A percentile compares a stretch with the other conserved stretches of the same genome.
These are phyloP conservation scores for Caenorhabditis becei DNA, from an alignment of 2,888 invertebrate species.

Conservation along the genomic window DNA sequence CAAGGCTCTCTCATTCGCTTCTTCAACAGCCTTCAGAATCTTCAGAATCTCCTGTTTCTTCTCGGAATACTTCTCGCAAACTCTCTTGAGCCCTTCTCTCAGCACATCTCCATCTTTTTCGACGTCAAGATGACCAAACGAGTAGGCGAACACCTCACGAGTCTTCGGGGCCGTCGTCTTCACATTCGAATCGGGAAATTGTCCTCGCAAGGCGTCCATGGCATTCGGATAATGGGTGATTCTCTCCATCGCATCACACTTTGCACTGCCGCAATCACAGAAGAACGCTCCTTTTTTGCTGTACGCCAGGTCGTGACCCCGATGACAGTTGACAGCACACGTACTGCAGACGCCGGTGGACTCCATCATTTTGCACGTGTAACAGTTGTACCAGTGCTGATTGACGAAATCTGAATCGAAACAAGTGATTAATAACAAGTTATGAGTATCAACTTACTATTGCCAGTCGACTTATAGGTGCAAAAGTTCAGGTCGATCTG, in stretches of 20 bases:
- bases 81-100: too few relatives aligned
- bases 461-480: conserved; percentile 44
- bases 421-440: not conserved
- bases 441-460: conserved; percentile 10
- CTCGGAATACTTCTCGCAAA: too few relatives aligned
- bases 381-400: conserved; percentile 93
- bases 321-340: conserved; percentile 96
- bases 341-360: conserved; percentile 98
- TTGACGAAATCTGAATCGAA: conserved; percentile 92
- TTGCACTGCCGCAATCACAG: conserved; percentile 94
- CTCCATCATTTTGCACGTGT: conserved; percentile 98
- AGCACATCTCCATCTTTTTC: not conserved
- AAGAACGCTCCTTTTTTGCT: conserved; percentile 99
- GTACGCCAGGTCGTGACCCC: conserved; percentile 88
- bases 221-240: conserved; percentile 42
- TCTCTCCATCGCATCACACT: conserved; percentile 50
- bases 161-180: conserved; percentile 11
- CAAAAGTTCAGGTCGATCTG: conserved; percentile 33
- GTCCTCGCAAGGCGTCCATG: conserved; percentile 56
- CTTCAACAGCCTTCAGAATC: conserved; percentile 35
- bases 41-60: conserved; percentile 13
- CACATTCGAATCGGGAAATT: conserved; percentile 17
- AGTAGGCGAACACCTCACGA: conserved; percentile 8
- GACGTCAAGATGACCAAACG: conserved; percentile 5
- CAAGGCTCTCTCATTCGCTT: conserved; percentile 55